phyloP scores from a whole-genome alignment of 2,888 invertebrate genomes.

The Julus scandinavius region DNA sequence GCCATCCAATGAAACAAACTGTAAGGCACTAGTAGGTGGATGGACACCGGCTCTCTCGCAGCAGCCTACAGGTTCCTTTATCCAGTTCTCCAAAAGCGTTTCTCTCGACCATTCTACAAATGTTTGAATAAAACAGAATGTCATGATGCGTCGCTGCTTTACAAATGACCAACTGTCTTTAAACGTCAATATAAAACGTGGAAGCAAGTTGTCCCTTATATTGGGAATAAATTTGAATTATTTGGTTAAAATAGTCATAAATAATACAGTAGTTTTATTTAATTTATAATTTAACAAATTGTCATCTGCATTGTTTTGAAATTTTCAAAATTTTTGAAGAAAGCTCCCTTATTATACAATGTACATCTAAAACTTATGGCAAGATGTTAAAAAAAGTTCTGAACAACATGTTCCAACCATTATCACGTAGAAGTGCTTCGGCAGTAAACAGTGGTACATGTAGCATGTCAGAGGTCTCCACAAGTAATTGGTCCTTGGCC shows the following conservation, averaged over 20 bases:
- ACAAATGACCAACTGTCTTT: background rate
- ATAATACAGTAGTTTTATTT: no score
- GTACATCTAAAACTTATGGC: no score
- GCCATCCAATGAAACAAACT: constrained; percentile 60
- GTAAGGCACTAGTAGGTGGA: constrained; percentile 70
- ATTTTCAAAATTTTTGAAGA: no score
- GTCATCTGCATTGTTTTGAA: no score
- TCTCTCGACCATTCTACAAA: constrained; percentile 76
- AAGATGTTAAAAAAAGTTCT: no score
- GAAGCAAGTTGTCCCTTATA: no score
- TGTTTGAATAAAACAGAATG: constrained; percentile 23
- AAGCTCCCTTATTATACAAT: no score
- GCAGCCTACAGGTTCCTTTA: constrained; percentile 74
- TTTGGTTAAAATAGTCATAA: background rate
- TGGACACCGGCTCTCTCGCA: constrained; percentile 76
- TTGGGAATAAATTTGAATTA: no score
- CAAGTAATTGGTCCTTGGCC: constrained; percentile 76
- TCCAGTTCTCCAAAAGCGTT: constrained; percentile 75
- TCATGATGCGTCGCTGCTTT: constrained; percentile 42
- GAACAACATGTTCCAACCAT: constrained; percentile 68
- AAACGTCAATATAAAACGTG: background rate
- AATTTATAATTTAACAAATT: no score
- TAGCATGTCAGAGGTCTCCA: constrained; percentile 78
- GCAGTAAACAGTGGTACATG: constrained; percentile 77
- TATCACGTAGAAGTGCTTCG: constrained; percentile 75